Conservation (phyloP, 30 jellyfish, hydroid and myxozoan genomes). For the Aurelia sp. region DNA sequence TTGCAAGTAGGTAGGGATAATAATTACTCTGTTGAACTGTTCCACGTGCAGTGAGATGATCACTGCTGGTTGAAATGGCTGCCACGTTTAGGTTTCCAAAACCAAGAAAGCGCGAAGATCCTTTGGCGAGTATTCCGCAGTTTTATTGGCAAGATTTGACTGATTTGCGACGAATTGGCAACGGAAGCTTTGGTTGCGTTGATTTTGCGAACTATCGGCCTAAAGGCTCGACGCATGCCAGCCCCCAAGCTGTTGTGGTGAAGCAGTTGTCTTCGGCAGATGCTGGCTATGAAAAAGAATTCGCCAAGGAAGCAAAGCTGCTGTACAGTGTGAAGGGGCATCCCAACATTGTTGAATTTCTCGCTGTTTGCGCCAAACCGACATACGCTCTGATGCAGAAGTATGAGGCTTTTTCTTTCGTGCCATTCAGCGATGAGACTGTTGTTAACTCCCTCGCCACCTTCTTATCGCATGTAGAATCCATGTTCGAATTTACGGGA, state of each 20-base stretch:
- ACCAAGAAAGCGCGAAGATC: too few species aligned
- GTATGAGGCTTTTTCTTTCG: not conserved
- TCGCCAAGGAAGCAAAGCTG: not conserved
- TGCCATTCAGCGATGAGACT: not conserved
- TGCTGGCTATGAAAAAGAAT: not conserved
- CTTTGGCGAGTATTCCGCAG: too few species aligned
- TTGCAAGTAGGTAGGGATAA: too few species aligned
- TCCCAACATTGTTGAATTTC: conserved; percentile 17
- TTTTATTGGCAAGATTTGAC: too few species aligned
- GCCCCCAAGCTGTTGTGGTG: not conserved
- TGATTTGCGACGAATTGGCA: too few species aligned
- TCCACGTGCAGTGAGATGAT: too few species aligned
- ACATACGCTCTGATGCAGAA: conserved; percentile 7
- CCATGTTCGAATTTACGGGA: not conserved
- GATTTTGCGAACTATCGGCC: too few species aligned
- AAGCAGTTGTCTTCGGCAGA: not conserved
- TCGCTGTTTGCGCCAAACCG: conserved; percentile 16
- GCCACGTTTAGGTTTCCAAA: too few species aligned
- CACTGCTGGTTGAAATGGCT: too few species aligned
- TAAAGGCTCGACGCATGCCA: too few species aligned
- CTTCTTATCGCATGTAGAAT: not conserved
- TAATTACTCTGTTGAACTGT: too few species aligned
- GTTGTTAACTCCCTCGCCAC: not conserved
- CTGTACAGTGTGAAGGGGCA: conserved; percentile 14
- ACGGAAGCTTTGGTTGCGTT: too few species aligned